Percentiles rank a stretch among this genome's conserved stretches.
Evolutionary conservation across 2,797 vertebrate genomes (phyloP).

Genomic region (Darevskia nairensis): DNA sequence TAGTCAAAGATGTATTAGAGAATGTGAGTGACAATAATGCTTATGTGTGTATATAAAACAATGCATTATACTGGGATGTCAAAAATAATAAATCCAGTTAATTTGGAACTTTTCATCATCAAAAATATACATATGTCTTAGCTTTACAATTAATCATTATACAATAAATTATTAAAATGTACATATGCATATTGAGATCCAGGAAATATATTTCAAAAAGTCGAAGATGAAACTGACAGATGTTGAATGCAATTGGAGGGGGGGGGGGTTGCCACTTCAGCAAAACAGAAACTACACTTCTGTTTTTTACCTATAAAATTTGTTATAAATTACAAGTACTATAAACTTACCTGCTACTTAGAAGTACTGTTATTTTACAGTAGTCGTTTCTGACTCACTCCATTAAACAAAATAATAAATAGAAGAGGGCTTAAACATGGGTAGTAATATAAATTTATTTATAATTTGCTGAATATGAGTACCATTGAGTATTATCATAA

Average conservation of each 20-base stretch:
- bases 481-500: conserved; percentile 1
- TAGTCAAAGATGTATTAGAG: not conserved
- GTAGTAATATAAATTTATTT: not conserved
- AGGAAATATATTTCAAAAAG: not conserved
- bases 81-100: conserved; percentile 37
- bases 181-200: not conserved
- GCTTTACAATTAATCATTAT: conserved; percentile 26
- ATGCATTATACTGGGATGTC: conserved; percentile 19
- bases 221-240: not conserved
- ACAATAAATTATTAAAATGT: conserved; percentile 9
- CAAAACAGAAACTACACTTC: not conserved
- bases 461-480: not conserved
- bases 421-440: conserved; percentile 2
- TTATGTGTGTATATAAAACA: not conserved
- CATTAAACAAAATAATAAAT: not conserved
- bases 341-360: conserved; percentile 7
- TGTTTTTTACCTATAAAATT: not conserved
- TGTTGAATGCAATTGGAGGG: not conserved
- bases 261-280: not conserved
- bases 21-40: not conserved
- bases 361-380: not conserved
- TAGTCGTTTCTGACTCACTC: conserved; percentile 22
- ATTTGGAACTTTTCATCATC: not conserved
- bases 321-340: not conserved
- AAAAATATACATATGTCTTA: conserved; percentile 15